Percentiles rank a stretch among this genome's conserved stretches.
These are phyloP conservation scores for Rhinophrynus dorsalis DNA, from an alignment of 2,797 vertebrate species.

Conservation along the genomic window DNA sequence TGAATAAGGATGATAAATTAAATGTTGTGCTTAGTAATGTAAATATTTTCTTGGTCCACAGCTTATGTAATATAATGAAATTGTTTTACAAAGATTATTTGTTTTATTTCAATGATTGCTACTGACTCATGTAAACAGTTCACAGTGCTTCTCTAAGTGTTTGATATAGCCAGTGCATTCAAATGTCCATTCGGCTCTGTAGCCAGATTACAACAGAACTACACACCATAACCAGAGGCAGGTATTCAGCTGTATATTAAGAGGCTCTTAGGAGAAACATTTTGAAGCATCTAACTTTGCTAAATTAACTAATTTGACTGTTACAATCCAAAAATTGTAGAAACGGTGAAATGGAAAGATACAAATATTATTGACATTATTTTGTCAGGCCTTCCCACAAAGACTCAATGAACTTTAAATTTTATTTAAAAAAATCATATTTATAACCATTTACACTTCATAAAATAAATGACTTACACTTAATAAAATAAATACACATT, in stretches of 20 bases:
- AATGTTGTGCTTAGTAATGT: constrained; percentile 59
- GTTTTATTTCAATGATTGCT: constrained; percentile 62
- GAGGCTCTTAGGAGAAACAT: constrained; percentile 68
- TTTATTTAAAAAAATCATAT: constrained; percentile 84
- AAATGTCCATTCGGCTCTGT: constrained; percentile 65
- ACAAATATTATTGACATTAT: constrained; percentile 80
- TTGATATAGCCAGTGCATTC: constrained; percentile 63
- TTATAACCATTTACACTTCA: constrained; percentile 95
- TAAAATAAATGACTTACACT: constrained; percentile 79
- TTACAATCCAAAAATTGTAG: constrained; percentile 81
- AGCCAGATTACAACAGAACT: constrained; percentile 64
- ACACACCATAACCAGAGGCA: constrained; percentile 72
- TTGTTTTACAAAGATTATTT: constrained; percentile 53
- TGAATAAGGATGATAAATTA: constrained; percentile 59
- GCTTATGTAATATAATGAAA: constrained; percentile 65
- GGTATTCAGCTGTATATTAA: constrained; percentile 70
- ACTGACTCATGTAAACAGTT: constrained; percentile 68
- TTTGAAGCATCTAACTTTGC: constrained; percentile 66
- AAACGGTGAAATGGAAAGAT: constrained; percentile 82
- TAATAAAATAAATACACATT: constrained; percentile 89
- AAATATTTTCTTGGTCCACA: constrained; percentile 66
- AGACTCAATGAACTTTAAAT: constrained; percentile 85
- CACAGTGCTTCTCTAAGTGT: constrained; percentile 63
- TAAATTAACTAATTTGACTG: constrained; percentile 70
- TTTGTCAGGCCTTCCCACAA: constrained; percentile 86